phyloP scores from a whole-genome alignment of 1,140 invertebrate species.

The Tetranychus cinnabarinus region DNA sequence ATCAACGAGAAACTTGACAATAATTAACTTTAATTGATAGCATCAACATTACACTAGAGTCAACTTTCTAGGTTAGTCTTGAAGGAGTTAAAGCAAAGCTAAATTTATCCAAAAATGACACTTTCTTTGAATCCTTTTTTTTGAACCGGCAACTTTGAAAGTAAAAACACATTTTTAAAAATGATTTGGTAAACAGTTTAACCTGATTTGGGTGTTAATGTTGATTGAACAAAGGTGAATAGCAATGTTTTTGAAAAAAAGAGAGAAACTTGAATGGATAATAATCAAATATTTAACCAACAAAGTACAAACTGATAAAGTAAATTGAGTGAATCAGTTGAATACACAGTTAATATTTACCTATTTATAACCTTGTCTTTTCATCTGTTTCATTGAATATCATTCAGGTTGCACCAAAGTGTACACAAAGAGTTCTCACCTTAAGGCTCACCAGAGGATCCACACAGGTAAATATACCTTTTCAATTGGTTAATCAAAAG shows the following conservation, averaged over 20 bases:
- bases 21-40: background rate
- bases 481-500: no score
- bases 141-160: background rate
- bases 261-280: background rate
- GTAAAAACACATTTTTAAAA: background rate
- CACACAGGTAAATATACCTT: conserved; percentile 45
- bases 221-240: background rate
- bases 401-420: conserved; percentile 48
- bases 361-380: background rate
- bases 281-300: background rate
- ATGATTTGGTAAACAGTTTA: background rate
- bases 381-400: conserved; percentile 38
- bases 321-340: background rate
- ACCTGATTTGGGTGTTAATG: background rate
- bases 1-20: background rate
- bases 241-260: background rate
- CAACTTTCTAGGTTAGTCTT: background rate
- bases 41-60: background rate
- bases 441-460: conserved; percentile 92
- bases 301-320: background rate
- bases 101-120: background rate
- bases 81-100: background rate
- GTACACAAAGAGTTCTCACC: conserved; percentile 94
- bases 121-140: background rate
- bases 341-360: background rate